These are phyloP conservation scores for Nothobranchius kuhntae DNA, from an alignment of 2,113 vertebrate genomes.

Conservation along the genomic window DNA sequence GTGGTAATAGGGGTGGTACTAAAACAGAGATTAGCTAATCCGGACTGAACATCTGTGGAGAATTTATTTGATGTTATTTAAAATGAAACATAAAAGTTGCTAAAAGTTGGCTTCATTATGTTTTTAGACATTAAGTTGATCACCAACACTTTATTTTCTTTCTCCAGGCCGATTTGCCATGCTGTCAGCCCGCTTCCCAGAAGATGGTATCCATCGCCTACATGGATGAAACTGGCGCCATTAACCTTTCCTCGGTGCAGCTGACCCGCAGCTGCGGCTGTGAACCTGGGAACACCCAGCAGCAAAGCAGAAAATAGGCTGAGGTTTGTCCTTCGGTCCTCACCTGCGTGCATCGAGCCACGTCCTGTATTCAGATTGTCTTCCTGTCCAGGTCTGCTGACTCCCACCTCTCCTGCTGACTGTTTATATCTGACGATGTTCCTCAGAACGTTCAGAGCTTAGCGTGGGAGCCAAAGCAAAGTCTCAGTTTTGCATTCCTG, in stretches of 20 bases:
- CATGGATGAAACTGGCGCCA: constrained; percentile 56
- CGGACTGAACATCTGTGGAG: background rate
- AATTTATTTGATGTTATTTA: too few species aligned
- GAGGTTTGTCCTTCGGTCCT: constrained; percentile 2
- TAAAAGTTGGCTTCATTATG: too few species aligned
- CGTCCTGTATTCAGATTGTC: constrained; percentile 1
- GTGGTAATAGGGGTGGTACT: background rate
- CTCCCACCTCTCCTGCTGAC: constrained; percentile 11
- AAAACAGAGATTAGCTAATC: too few species aligned
- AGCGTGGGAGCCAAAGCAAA: constrained; percentile 34
- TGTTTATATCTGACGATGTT: constrained; percentile 11
- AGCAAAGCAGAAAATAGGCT: constrained; percentile 36
- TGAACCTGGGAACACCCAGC: constrained; percentile 6
- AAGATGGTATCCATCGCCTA: constrained; percentile 67
- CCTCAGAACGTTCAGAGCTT: constrained; percentile 5
- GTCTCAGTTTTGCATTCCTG: constrained; percentile 32
- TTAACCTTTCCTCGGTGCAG: constrained; percentile 64
- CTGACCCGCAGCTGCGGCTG: constrained; percentile 70
- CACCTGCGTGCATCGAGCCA: background rate
- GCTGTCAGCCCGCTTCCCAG: constrained; percentile 60
- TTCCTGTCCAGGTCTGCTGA: background rate
- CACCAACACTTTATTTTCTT: background rate
- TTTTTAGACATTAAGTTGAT: background rate
- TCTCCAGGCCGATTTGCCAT: constrained; percentile 44
- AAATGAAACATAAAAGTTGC: too few species aligned